Conservation (phyloP, 2,797 vertebrate genomes). For the Myiotriccus ornatus region DNA sequence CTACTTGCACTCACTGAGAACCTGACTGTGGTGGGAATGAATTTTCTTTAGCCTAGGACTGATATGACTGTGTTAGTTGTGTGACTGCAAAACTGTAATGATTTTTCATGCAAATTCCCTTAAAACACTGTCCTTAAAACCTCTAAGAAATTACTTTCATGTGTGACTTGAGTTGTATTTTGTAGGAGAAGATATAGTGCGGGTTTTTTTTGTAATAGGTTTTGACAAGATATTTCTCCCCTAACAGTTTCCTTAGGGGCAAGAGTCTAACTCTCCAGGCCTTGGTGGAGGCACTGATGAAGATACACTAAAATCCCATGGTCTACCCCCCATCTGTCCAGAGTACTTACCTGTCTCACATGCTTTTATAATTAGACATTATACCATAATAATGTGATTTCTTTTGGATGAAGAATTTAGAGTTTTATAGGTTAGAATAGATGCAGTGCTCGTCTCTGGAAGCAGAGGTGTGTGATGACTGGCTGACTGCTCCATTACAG, state of each 20-base stretch:
- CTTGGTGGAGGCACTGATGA: background rate
- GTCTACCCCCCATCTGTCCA: background rate
- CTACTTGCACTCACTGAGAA: background rate
- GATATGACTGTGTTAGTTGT: background rate
- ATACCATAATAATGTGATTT: background rate
- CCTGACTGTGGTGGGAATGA: background rate
- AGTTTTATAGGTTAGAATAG: background rate
- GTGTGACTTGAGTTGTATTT: background rate
- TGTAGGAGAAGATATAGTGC: background rate
- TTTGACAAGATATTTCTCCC: background rate
- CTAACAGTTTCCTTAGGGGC: background rate
- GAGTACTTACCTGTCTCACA: background rate
- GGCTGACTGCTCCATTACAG: accelerated
- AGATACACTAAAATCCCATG: background rate
- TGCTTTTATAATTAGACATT: background rate
- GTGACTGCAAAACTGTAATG: background rate
- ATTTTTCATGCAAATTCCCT: background rate
- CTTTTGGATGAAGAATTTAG: background rate
- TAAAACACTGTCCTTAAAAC: background rate
- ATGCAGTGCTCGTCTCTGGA: background rate
- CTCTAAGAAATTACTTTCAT: background rate
- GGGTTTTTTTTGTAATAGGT: background rate
- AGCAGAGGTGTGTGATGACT: background rate
- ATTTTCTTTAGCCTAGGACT: background rate
- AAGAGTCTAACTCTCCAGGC: background rate